Percentiles rank a stretch among this genome's conserved stretches.
Conservation (phyloP, 1,140 invertebrate species). For the Gryllus bimaculatus region DNA sequence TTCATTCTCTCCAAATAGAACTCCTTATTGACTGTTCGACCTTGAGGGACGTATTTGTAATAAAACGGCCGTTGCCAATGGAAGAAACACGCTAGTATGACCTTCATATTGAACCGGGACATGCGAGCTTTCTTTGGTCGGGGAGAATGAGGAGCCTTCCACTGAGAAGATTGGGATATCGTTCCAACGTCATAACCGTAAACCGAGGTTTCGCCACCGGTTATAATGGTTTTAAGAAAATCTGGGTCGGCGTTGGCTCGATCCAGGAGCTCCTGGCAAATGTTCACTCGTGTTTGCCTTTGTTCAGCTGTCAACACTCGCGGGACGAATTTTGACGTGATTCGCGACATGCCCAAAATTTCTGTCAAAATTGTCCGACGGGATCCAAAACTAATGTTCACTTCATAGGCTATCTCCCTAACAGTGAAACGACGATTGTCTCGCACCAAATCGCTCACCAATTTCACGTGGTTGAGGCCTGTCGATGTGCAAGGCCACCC, state of each 20-base stretch:
- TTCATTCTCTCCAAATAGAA: constrained; percentile 16
- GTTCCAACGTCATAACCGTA: constrained; percentile 28
- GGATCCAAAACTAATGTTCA: too few relatives aligned
- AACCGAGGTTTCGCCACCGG: constrained; percentile 28
- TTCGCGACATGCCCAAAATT: too few relatives aligned
- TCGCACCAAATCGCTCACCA: too few relatives aligned
- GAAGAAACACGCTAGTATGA: constrained; percentile 31
- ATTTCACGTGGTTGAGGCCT: too few relatives aligned
- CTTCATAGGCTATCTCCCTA: too few relatives aligned
- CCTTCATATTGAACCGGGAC: constrained; percentile 28
- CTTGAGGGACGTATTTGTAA: constrained; percentile 27
- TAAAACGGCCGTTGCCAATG: constrained; percentile 27
- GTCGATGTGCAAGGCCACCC: too few relatives aligned
- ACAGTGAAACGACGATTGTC: too few relatives aligned
- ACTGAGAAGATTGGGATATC: constrained; percentile 26
- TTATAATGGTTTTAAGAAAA: constrained; percentile 21
- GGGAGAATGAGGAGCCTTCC: constrained; percentile 21
- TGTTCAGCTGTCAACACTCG: neutral
- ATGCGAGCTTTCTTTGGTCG: constrained; percentile 27
- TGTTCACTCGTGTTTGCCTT: neutral
- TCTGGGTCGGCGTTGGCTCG: constrained; percentile 8
- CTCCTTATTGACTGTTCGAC: constrained; percentile 25
- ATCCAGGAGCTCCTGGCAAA: constrained; percentile 12
- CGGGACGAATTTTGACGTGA: too few relatives aligned
- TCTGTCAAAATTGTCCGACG: too few relatives aligned